phyloP scores from a whole-genome alignment of 2,113 vertebrate species.

The Oncorhynchus mykiss region DNA sequence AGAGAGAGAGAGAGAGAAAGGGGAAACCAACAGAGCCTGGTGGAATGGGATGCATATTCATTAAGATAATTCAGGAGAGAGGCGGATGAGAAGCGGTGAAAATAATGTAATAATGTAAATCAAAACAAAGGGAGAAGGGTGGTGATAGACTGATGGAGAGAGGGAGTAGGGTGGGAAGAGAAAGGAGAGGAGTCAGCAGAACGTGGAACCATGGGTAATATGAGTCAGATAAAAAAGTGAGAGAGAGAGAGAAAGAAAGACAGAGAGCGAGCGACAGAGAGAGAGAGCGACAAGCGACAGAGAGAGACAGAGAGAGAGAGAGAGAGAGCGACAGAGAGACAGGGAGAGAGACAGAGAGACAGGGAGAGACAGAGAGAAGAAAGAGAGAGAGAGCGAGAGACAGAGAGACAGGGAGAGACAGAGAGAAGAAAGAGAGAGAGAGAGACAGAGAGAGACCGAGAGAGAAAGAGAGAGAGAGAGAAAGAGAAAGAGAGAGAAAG shows the following conservation, averaged over 20 bases:
- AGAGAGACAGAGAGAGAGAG: no score
- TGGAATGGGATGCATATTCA: slow-evolving; percentile 52
- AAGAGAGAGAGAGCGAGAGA: no score
- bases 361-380: neutral
- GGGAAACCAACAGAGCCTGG: slow-evolving; percentile 48
- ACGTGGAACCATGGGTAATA: slow-evolving; percentile 16
- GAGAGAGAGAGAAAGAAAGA: no score
- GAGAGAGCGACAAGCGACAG: neutral
- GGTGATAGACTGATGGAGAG: slow-evolving; percentile 24
- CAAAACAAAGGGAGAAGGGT: slow-evolving; percentile 26
- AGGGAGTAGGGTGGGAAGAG: neutral
- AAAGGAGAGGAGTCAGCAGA: slow-evolving; percentile 2
- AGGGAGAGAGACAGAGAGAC: no score
- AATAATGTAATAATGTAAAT: slow-evolving; percentile 41
- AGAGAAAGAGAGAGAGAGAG: no score
- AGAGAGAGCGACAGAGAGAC: no score
- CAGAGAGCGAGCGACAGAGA: neutral
- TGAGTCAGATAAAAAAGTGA: neutral
- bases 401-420: no score
- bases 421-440: no score
- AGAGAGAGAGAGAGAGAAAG: slow-evolving; percentile 18
- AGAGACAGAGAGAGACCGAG: no score
- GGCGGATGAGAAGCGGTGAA: slow-evolving; percentile 60
- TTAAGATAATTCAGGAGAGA: slow-evolving; percentile 55
- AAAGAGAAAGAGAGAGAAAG: no score